phyloP scores from a whole-genome alignment of 2,797 vertebrate genomes.

The Sphenopsis melanotis region DNA sequence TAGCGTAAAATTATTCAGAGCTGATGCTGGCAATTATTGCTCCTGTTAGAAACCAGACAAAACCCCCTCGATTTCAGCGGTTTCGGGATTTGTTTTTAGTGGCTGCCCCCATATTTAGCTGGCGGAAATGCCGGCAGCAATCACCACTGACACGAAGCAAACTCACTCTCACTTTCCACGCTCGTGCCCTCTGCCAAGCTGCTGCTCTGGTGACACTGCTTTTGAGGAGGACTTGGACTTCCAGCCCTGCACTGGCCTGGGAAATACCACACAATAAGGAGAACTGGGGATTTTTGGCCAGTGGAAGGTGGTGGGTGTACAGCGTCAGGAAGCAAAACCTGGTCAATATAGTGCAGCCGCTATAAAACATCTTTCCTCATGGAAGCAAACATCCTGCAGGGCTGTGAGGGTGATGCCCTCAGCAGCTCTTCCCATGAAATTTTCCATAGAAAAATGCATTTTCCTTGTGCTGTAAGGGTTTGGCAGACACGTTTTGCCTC shows the following conservation, averaged over 20 bases:
- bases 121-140: neutral
- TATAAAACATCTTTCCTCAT: accelerated
- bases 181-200: accelerated
- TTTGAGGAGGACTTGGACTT: neutral
- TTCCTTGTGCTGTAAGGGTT: neutral
- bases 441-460: neutral
- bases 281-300: accelerated
- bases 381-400: neutral
- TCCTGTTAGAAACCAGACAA: neutral
- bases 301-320: neutral
- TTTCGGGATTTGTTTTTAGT: neutral
- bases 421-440: neutral
- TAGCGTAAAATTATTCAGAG: neutral
- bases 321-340: neutral
- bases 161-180: neutral
- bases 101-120: neutral
- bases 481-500: neutral
- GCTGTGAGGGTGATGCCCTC: accelerated
- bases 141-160: neutral
- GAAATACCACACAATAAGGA: neutral
- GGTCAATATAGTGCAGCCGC: accelerated
- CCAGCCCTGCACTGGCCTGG: accelerated
- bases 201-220: accelerated
- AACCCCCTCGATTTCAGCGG: neutral
- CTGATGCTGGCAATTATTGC: neutral